Evolutionary conservation across 1,140 invertebrate species (phyloP).

Genomic region (Drosophila ananassae): DNA sequence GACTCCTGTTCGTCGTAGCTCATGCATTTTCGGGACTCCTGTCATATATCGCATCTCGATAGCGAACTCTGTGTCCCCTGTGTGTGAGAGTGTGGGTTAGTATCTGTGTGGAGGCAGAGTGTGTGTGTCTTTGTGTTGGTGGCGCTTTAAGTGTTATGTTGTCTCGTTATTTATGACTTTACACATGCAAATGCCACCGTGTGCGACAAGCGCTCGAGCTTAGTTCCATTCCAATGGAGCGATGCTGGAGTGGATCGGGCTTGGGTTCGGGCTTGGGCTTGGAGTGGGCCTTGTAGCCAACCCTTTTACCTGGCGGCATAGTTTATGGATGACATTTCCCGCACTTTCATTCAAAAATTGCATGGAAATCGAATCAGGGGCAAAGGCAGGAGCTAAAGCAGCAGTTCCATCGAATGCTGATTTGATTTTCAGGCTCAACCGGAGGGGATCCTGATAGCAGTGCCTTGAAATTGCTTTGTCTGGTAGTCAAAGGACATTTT

Average conservation of each 20-base stretch:
- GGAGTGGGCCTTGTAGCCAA: neutral
- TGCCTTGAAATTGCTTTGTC: conserved; percentile 27
- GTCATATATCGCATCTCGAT: conserved; percentile 78
- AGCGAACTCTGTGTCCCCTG: conserved; percentile 40
- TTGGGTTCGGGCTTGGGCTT: neutral
- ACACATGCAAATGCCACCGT: conserved; percentile 75
- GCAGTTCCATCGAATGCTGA: conserved; percentile 34
- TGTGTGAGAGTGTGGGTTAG: neutral
- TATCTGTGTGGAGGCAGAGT: neutral
- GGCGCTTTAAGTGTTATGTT: conserved; percentile 78
- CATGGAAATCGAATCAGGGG: conserved; percentile 78
- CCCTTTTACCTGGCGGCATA: conserved; percentile 71
- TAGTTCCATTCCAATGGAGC: conserved; percentile 60
- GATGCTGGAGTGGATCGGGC: conserved; percentile 20
- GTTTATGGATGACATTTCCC: conserved; percentile 74
- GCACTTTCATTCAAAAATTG: conserved; percentile 75
- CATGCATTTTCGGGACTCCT: conserved; percentile 72
- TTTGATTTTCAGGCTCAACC: conserved; percentile 59
- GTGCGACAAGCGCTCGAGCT: conserved; percentile 76
- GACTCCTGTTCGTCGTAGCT: conserved; percentile 52
- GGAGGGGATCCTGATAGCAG: conserved; percentile 12
- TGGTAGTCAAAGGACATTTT: conserved; percentile 4
- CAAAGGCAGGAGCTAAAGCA: conserved; percentile 24
- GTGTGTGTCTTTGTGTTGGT: conserved; percentile 25
- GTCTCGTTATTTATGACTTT: conserved; percentile 82